Percentiles rank a stretch among this genome's conserved stretches.
Evolutionary conservation across 2,113 vertebrate species (phyloP).

Genomic region (Megatriorchis doriae): DNA sequence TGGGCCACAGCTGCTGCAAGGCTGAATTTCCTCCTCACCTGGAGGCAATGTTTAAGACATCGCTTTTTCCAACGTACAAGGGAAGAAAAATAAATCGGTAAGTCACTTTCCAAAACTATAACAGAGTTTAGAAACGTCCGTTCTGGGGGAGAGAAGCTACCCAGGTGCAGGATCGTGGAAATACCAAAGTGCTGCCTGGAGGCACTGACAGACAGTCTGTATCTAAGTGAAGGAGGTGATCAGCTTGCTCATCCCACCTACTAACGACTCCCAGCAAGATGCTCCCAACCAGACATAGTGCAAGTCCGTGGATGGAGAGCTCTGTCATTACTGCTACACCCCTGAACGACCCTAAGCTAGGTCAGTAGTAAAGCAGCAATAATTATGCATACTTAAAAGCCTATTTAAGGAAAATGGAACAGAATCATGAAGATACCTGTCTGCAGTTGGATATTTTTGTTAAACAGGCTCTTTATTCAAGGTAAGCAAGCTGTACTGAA

Average conservation of each 20-base stretch:
- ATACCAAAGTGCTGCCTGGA: not conserved
- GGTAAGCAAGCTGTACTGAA: not conserved
- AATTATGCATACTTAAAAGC: not conserved
- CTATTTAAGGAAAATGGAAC: not conserved
- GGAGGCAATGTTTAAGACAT: not conserved
- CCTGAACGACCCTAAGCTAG: not conserved
- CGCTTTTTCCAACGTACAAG: not conserved
- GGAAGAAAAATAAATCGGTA: not conserved
- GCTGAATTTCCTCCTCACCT: not conserved
- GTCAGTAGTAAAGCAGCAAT: not conserved
- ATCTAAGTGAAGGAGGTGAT: not conserved
- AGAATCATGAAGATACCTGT: not conserved
- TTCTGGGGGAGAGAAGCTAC: not conserved
- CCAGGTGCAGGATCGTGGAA: not conserved
- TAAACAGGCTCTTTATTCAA: not conserved
- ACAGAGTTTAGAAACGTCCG: not conserved
- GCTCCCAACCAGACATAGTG: not conserved
- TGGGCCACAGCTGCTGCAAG: not conserved
- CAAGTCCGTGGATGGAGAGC: fast-evolving
- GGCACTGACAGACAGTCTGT: not conserved
- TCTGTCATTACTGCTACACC: not conserved
- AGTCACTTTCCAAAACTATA: not conserved
- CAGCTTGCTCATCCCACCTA: not conserved
- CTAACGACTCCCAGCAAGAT: not conserved
- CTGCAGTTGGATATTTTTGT: not conserved